These are phyloP conservation scores for Drosophila biarmipes DNA, from an alignment of 1,140 invertebrate species.

Conservation along the genomic window DNA sequence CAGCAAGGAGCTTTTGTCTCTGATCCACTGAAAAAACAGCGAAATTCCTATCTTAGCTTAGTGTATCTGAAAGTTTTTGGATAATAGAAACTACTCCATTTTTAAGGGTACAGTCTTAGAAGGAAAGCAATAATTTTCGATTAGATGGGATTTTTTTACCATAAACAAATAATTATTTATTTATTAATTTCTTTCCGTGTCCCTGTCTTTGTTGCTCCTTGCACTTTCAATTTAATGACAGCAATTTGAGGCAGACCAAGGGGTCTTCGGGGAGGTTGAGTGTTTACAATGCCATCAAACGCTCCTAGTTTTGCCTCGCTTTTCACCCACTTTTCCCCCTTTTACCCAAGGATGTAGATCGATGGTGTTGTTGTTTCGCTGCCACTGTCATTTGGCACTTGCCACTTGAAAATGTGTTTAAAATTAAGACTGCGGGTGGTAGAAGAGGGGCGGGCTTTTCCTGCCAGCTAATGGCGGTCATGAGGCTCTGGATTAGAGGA, in stretches of 20 bases:
- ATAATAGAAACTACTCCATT: no score
- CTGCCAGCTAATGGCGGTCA: constrained; percentile 58
- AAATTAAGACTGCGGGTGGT: constrained; percentile 20
- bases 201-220: constrained; percentile 29
- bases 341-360: constrained; percentile 26
- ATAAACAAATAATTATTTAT: background rate
- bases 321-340: background rate
- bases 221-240: constrained; percentile 58
- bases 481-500: constrained; percentile 29
- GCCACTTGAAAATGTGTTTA: constrained; percentile 56
- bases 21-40: background rate
- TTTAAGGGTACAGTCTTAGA: no score
- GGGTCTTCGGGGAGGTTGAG: constrained; percentile 1
- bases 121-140: no score
- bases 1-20: constrained; percentile 43
- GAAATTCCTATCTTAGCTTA: background rate
- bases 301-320: constrained; percentile 4
- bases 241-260: constrained; percentile 40
- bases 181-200: background rate
- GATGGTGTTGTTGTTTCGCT: constrained; percentile 40
- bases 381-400: constrained; percentile 55
- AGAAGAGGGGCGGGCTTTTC: constrained; percentile 8
- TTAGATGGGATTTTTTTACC: background rate
- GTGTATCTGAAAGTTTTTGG: no score
- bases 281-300: constrained; percentile 54